Conservation (phyloP, 2,113 vertebrate species). For the Azemiops feae region DNA sequence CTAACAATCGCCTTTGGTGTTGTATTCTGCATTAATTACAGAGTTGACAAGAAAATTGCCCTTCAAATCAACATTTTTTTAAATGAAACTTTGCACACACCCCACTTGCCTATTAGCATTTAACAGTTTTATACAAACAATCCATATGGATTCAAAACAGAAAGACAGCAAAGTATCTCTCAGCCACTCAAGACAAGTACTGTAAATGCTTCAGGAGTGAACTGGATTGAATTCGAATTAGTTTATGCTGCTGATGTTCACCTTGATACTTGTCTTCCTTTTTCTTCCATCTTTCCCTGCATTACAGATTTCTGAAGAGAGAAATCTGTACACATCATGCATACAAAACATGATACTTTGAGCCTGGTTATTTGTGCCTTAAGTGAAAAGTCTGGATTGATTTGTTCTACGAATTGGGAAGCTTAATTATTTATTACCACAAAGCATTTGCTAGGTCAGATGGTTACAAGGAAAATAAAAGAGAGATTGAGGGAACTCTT, state of each 20-base stretch:
- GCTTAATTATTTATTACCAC: background rate
- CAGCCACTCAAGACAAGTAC: background rate
- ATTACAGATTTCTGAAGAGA: background rate
- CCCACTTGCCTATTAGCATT: background rate
- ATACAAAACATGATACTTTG: background rate
- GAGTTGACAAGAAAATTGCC: conserved; percentile 77
- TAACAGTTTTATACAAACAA: conserved; percentile 3
- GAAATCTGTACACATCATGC: background rate
- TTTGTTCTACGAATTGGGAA: background rate
- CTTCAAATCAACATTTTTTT: conserved; percentile 64
- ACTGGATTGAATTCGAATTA: background rate
- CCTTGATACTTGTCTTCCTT: background rate
- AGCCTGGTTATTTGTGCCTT: background rate
- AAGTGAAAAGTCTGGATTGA: background rate
- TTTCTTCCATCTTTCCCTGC: background rate
- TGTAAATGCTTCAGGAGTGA: background rate
- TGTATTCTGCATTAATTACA: conserved; percentile 72
- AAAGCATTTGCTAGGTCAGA: background rate
- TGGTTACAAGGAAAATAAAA: background rate
- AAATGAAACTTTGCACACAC: background rate
- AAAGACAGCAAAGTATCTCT: background rate
- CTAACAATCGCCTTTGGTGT: conserved; percentile 71
- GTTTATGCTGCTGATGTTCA: background rate
- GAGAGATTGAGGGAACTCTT: background rate
- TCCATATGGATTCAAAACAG: background rate